A percentile compares a stretch with the other conserved stretches of the same genome.
These are phyloP conservation scores for Cephus spinipes DNA, from an alignment of 2,888 invertebrate genomes.

Conservation along the genomic window DNA sequence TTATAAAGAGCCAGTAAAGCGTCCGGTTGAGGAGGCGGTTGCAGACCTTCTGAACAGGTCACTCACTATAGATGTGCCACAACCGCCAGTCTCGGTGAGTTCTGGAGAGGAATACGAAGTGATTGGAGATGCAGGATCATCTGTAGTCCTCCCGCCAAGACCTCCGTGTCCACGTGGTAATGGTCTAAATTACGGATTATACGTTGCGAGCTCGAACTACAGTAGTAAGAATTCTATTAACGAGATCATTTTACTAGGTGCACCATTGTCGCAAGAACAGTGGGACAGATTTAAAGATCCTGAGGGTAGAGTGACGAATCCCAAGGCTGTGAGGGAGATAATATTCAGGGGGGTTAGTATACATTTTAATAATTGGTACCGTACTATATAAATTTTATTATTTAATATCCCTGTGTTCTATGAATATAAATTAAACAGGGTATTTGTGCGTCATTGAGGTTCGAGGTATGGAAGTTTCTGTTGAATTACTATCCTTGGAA, in stretches of 20 bases:
- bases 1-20: conserved; percentile 74
- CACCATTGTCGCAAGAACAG: conserved; percentile 79
- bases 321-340: conserved; percentile 82
- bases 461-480: conserved; percentile 95
- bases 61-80: conserved; percentile 48
- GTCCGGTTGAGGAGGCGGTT: conserved; percentile 74
- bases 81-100: conserved; percentile 47
- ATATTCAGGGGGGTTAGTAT: conserved; percentile 90
- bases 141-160: conserved; percentile 76
- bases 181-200: background rate
- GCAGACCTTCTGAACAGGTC: conserved; percentile 72
- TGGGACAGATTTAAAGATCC: conserved; percentile 86
- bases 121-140: conserved; percentile 70
- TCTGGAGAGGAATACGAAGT: conserved; percentile 81
- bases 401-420: conserved; percentile 7
- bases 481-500: conserved; percentile 90
- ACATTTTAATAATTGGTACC: conserved; percentile 7
- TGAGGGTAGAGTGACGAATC: conserved; percentile 84
- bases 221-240: background rate
- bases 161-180: conserved; percentile 67
- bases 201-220: background rate
- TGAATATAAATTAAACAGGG: conserved; percentile 72
- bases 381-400: conserved; percentile 11
- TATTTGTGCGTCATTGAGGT: conserved; percentile 79
- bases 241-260: conserved; percentile 67